Conservation (phyloP, 1,140 invertebrate genomes). For the Littorina saxatilis region DNA sequence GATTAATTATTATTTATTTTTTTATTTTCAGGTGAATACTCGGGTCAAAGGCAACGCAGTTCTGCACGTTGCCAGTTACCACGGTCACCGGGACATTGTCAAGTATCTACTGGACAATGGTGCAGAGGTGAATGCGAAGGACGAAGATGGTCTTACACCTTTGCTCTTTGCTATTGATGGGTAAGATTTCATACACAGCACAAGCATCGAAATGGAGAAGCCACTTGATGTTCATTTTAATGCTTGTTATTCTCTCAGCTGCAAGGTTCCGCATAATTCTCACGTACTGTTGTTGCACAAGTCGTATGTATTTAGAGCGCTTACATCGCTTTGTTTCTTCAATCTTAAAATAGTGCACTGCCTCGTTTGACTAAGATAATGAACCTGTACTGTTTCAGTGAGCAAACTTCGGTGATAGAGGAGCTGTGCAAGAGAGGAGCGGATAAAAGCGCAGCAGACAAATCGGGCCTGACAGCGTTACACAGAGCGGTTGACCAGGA, state of each 20-base stretch:
- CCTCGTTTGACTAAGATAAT: neutral
- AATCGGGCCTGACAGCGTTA: slow-evolving; percentile 40
- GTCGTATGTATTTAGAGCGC: too few relatives aligned
- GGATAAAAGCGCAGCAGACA: slow-evolving; percentile 34
- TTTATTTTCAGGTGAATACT: slow-evolving; percentile 47
- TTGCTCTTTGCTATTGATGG: slow-evolving; percentile 57
- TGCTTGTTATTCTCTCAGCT: too few relatives aligned
- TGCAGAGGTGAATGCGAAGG: slow-evolving; percentile 47
- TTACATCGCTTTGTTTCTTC: too few relatives aligned
- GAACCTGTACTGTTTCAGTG: slow-evolving; percentile 33
- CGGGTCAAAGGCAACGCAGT: slow-evolving; percentile 53
- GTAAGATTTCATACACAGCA: slow-evolving; percentile 37
- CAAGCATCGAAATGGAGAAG: too few relatives aligned
- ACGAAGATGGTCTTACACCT: slow-evolving; percentile 56
- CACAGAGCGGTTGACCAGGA: slow-evolving; percentile 35
- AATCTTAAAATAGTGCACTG: too few relatives aligned
- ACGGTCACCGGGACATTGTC: slow-evolving; percentile 52
- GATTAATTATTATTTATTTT: neutral
- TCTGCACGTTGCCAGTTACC: slow-evolving; percentile 56
- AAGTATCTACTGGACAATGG: slow-evolving; percentile 49
- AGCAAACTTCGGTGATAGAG: slow-evolving; percentile 33
- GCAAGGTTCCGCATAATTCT: too few relatives aligned
- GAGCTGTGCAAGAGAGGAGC: slow-evolving; percentile 35
- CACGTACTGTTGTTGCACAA: too few relatives aligned
- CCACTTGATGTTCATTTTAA: too few relatives aligned